Evolutionary conservation across 1,140 invertebrate genomes (phyloP).

Genomic region (Zaprionus tsacasi): DNA sequence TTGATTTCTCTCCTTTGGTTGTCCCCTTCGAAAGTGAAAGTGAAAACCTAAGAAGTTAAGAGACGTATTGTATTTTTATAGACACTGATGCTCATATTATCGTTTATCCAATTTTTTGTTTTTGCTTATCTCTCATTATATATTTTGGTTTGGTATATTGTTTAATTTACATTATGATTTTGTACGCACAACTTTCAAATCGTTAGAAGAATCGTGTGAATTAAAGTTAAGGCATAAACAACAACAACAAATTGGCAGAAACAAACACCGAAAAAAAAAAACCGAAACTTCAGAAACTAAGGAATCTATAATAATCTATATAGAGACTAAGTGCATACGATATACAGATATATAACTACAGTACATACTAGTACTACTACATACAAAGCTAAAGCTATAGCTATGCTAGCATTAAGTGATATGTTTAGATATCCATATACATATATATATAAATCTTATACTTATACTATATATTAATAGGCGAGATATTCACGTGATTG

Average conservation of each 20-base stretch:
- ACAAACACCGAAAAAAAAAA: not conserved
- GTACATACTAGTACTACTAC: conserved; percentile 15
- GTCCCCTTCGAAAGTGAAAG: conserved; percentile 38
- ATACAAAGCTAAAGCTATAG: conserved; percentile 28
- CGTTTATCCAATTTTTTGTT: conserved; percentile 21
- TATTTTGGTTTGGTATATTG: not conserved
- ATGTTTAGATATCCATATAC: conserved; percentile 46
- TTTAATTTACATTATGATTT: conserved; percentile 28
- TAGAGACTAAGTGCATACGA: conserved; percentile 30
- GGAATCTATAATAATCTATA: conserved; percentile 16
- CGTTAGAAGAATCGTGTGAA: conserved; percentile 23
- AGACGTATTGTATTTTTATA: conserved; percentile 19
- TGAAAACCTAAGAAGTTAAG: conserved; percentile 20
- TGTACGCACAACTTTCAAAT: conserved; percentile 42
- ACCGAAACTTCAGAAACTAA: conserved; percentile 1
- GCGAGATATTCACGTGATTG: conserved; percentile 48
- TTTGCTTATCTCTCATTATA: conserved; percentile 5
- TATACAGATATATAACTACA: conserved; percentile 26
- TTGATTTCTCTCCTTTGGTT: conserved; percentile 43
- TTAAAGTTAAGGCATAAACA: conserved; percentile 28
- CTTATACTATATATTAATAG: conserved; percentile 31
- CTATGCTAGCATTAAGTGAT: conserved; percentile 59
- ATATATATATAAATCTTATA: conserved; percentile 11
- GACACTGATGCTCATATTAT: conserved; percentile 18
- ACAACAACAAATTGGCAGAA: conserved; percentile 17